A percentile compares a stretch with the other conserved stretches of the same genome.
Evolutionary conservation across 2,888 invertebrate genomes (phyloP).

Genomic region (Apocheima hispidaria): DNA sequence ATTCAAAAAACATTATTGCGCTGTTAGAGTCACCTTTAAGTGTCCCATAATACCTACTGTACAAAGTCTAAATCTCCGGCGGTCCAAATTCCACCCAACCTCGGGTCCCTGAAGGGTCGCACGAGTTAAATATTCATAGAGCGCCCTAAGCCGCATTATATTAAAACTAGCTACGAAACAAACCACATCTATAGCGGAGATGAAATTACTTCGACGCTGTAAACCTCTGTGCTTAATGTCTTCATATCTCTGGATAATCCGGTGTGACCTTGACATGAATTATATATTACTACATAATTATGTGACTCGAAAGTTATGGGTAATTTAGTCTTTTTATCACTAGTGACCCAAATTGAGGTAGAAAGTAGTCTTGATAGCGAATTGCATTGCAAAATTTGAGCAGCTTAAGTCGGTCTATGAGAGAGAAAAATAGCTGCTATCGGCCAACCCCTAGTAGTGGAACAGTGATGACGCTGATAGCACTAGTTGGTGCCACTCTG

Average conservation of each 20-base stretch:
- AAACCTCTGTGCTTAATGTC: constrained; percentile 20
- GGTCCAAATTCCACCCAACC: constrained; percentile 19
- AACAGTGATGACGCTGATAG: too few species aligned
- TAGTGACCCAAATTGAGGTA: too few species aligned
- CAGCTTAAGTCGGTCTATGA: too few species aligned
- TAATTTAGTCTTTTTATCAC: too few species aligned
- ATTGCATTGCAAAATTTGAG: too few species aligned
- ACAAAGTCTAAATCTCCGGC: constrained; percentile 13
- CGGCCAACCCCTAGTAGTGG: too few species aligned
- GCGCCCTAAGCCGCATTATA: constrained; percentile 48
- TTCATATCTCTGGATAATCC: constrained; percentile 12
- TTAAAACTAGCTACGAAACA: constrained; percentile 46
- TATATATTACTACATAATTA: too few species aligned
- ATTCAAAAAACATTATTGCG: background rate
- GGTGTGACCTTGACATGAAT: background rate
- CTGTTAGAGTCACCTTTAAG: background rate
- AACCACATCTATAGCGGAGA: constrained; percentile 35
- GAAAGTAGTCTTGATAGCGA: too few species aligned
- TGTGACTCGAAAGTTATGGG: too few species aligned
- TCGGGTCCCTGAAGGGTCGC: constrained; percentile 43
- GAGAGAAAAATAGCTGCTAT: too few species aligned
- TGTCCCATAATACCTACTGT: background rate
- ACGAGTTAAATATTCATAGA: constrained; percentile 56
- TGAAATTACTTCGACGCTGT: constrained; percentile 29
- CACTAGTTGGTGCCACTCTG: too few species aligned